Evolutionary conservation across 2,888 invertebrate species (phyloP), one percentile per base, ranked within the genome.

Genomic region (Cosmorhoe ocellata): DNA sequence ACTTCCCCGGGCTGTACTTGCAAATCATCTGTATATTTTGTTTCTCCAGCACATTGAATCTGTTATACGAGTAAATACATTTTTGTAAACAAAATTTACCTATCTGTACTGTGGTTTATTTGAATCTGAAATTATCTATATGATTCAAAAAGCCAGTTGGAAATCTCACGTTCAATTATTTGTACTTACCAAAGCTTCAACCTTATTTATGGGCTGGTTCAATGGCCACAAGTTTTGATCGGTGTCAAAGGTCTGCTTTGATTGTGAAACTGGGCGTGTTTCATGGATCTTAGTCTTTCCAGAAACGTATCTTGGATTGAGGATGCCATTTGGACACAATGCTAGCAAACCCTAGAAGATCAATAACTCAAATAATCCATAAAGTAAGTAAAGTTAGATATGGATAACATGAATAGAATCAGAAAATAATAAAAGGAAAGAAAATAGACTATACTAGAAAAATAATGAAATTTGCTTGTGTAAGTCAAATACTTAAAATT

Each of bases 21-120:
- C 24, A 92, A 74, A 66, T 95, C 95, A 64, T 93, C 92, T 0
- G 92, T 82, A 72, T 93, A 95, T 58, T 91, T 83, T 0, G 93
- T 93, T 73, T 95, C 94, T 0, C 95, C 95, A 38, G 93, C 90
- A 56, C 92, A 91, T 77, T 94, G 94, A 31, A 90, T 78, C 80
- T 81, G 7, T 6, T 3, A 18, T 24, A 6, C 1, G 5, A 6
- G 24, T 5, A 24, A 7, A 24, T 24, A 7, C 7, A 5, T 6
- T 7, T 6, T 24, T 24, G 7, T 24, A 24, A 24, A 7, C 6
- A 24, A 24, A 24, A n/a, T n/a, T 18, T 18, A 18, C 18, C 3
- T 18, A 4, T 18, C 18, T 18, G 18, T 4, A 18, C 4, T 18
- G 3, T 18, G 4, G 18, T 2, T 4, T 18, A 4, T 3, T 18